These are phyloP conservation scores for Lithophane leautieri DNA, from an alignment of 2,888 invertebrate genomes.

Conservation along the genomic window DNA sequence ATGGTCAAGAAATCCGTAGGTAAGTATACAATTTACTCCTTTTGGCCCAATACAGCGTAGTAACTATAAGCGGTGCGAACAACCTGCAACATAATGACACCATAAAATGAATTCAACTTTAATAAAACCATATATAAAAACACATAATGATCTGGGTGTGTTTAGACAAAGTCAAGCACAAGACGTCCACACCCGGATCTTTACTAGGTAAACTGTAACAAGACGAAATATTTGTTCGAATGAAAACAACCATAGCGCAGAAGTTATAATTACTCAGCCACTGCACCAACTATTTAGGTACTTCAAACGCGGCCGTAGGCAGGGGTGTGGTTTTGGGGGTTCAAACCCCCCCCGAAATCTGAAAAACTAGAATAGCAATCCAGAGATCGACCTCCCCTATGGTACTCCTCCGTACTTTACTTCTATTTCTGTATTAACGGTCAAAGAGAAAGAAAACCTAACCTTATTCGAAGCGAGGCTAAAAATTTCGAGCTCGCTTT, in stretches of 20 bases:
- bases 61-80: constrained; percentile 83
- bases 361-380: too few species aligned
- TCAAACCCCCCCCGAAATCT: too few species aligned
- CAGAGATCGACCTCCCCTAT: too few species aligned
- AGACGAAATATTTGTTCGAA: background rate
- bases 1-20: background rate
- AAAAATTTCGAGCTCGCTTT: too few species aligned
- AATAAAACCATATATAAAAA: too few species aligned
- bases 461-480: too few species aligned
- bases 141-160: too few species aligned
- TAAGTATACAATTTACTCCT: constrained; percentile 26
- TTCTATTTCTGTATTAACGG: too few species aligned
- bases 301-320: too few species aligned
- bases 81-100: constrained; percentile 74
- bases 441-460: too few species aligned
- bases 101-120: background rate
- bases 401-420: too few species aligned
- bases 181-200: background rate
- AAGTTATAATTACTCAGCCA: background rate
- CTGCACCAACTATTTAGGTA: background rate
- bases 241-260: background rate
- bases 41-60: constrained; percentile 79
- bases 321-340: too few species aligned
- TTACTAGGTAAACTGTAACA: background rate
- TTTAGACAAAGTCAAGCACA: background rate